A percentile compares a stretch with the other conserved stretches of the same genome.
These are phyloP conservation scores for Miniopterus natalensis DNA, from an alignment of 2,113 vertebrate genomes.

Conservation along the genomic window DNA sequence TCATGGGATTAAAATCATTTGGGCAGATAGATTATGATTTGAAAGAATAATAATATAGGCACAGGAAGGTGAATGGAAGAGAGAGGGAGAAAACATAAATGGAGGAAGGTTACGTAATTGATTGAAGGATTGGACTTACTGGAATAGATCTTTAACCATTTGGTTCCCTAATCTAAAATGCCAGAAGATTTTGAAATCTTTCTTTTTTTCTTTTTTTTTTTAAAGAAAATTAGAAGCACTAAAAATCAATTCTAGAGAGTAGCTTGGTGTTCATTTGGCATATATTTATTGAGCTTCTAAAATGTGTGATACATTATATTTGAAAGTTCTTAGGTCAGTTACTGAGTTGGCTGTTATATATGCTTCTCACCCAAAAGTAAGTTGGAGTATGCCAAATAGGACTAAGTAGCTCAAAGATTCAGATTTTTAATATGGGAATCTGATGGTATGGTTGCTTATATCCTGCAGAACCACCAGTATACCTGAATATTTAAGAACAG, in stretches of 20 bases:
- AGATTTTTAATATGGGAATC: conserved; percentile 19
- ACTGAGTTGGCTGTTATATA: neutral
- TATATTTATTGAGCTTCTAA: conserved; percentile 5
- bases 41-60: neutral
- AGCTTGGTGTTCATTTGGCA: conserved; percentile 24
- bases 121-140: neutral
- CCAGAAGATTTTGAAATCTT: conserved; percentile 24
- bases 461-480: neutral
- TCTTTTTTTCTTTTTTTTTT: neutral
- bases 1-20: conserved; percentile 26
- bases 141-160: conserved; percentile 28
- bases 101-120: neutral
- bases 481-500: conserved; percentile 17
- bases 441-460: neutral
- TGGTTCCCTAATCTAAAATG: conserved; percentile 45
- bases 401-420: neutral
- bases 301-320: neutral
- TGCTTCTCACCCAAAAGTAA: neutral
- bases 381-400: neutral
- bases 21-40: neutral
- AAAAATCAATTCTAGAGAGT: neutral
- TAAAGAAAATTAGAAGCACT: neutral
- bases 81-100: neutral
- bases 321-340: conserved; percentile 11
- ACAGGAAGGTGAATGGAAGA: neutral